Base-by-base conservation (phyloP, 2,888 invertebrate genomes). In the Diachrysia chrysitis region DNA sequence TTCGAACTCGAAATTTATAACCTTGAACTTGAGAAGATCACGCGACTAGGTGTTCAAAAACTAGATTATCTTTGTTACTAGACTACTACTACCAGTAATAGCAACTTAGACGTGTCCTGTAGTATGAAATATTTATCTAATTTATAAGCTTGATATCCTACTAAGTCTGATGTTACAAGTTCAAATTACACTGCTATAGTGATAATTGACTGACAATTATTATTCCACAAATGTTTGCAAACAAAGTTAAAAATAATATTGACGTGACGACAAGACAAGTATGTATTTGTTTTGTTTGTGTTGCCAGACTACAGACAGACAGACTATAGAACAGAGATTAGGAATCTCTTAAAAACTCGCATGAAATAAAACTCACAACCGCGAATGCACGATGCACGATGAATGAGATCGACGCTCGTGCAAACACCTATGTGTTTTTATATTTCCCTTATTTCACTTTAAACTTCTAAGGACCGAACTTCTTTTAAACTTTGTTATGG, bases 1-100 rank as follows among this genome's bases (percentile, higher is more conserved):
- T 16, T 66, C 25, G 55, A 54, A 58, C 17, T 10, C n/a, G n/a
- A 56, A 64, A 12, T 56, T 63, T n/a, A 51, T 76, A 82, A 83
- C 89, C 90, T 90, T 90, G 89, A 89, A 86, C 89, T 89, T 89
- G 89, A 61, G 71, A 82, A 75, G 83, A 85, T 82, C 85, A 84
- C 80, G 79, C 71, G 76, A 71, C 67, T 69, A 66, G 23, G 55
- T 23, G 48, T 35, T 58, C 62, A 35, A 58, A 65, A 42, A 35
- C 14, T 12, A 56, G 14, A 54, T 0, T 37, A 57, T 35, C 51
- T 63, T 53, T 51, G n/a, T n/a, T n/a, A n/a, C n/a, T n/a, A n/a
- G n/a, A n/a, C n/a, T n/a, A n/a, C n/a, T n/a, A 32, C 1, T 37
- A 32, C n/a, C 46, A 53, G 2, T 12, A 35, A 48, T 9, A 59